Evolutionary conservation across 2,888 invertebrate genomes (phyloP).

Genomic region (Megamerina dolium): DNA sequence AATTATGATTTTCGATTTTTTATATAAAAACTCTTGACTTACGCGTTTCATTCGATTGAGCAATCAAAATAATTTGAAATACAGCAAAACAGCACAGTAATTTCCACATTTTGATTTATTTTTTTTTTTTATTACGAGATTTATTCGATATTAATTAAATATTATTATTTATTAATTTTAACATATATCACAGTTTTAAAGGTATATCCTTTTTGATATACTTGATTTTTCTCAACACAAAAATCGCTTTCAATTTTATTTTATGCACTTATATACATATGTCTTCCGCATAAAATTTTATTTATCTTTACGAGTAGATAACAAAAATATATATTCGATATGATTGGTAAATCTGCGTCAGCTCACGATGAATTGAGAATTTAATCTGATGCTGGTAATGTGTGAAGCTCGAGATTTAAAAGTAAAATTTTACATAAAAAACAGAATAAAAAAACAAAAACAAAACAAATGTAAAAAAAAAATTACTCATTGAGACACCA

Average conservation of each 20-base stretch:
- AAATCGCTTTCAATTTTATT: no score
- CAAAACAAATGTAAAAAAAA: no score
- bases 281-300: no score
- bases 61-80: constrained; percentile 27
- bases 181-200: constrained; percentile 9
- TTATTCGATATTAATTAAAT: constrained; percentile 9
- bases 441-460: no score
- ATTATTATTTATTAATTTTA: constrained; percentile 7
- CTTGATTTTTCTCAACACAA: no score
- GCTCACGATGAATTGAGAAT: constrained; percentile 24
- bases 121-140: no score
- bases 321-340: no score
- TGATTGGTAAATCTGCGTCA: constrained; percentile 19
- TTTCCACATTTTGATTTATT: constrained; percentile 29
- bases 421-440: constrained; percentile 4
- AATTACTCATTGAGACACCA: no score
- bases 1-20: neutral
- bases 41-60: constrained; percentile 29
- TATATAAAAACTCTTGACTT: constrained; percentile 21
- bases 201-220: constrained; percentile 11
- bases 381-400: constrained; percentile 26
- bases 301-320: no score
- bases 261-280: no score
- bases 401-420: constrained; percentile 28
- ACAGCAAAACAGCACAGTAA: constrained; percentile 24